Conservation (phyloP, 2,888 invertebrate species). For the Philonicus albiceps region DNA sequence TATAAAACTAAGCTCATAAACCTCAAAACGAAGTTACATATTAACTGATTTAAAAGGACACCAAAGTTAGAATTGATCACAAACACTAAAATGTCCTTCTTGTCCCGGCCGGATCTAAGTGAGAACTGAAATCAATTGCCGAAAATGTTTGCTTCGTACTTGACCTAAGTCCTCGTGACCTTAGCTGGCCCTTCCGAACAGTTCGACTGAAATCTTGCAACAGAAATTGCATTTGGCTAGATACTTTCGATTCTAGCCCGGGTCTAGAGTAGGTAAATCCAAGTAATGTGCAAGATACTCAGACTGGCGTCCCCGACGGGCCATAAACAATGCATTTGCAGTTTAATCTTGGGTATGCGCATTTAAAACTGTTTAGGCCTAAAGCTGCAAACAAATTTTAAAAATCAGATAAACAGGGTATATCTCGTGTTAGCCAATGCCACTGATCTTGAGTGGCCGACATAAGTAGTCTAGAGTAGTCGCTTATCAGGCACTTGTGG, state of each 20-base stretch:
- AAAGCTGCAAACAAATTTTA: not conserved
- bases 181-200: not conserved
- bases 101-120: not conserved
- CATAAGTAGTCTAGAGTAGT: not conserved
- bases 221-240: not conserved
- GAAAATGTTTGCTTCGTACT: not conserved
- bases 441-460: not conserved
- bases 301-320: not conserved
- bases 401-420: not conserved
- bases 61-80: not conserved
- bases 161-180: not conserved
- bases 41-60: not conserved
- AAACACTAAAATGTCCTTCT: not conserved
- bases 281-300: not conserved
- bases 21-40: not conserved
- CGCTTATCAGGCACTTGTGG: not conserved
- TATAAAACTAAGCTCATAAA: not conserved
- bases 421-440: not conserved
- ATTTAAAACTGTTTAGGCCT: not conserved
- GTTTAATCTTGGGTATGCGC: not conserved
- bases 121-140: not conserved
- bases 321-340: not conserved
- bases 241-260: not conserved
- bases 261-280: not conserved
- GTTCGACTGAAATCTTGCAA: not conserved